Evolutionary conservation across 64 coral and sea anemone species (phyloP), one percentile per base, ranked within the genome.

Genomic region (Pachyseris speciosa): DNA sequence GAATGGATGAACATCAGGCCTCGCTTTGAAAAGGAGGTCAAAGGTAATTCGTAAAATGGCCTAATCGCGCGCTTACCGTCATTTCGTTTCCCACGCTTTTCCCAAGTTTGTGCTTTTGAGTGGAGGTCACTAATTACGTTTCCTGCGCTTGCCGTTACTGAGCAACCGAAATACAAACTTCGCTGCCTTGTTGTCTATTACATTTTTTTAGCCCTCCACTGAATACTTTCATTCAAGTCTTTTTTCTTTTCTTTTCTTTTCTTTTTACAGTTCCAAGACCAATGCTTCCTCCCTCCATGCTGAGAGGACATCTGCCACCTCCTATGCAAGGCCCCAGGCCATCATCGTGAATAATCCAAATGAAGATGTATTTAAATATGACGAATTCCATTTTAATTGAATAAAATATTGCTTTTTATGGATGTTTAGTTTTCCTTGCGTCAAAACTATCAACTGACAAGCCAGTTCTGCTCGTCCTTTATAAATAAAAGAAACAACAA

Each of bases 321-420:
- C 34, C 75, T 33, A 33, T 67, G 50, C 75, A 79, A 79, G 75
- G 75, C 48, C 28, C 75, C 28, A 79, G 75, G 75, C 75, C 75
- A 30, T 67, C 64, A 16, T 34, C 64, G 38, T 40, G 22, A 71
- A 39, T 39, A 22, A 71, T 37, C 6, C 32, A 33, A 71, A 71
- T 37, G 34, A 37, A 71, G 34, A 39, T 71, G 67, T 71, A 71
- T 71, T 71, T 71, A 71, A 71, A 22, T 22, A 7, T 39, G 67
- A 71, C 22, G 67, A 71, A 71, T 71, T 13, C 1, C 34, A 2
- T 61, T 61, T n/a, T 61, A 39, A 40, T 40, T 37, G 17, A 71
- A 71, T 71, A 40, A 71, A 71, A 3, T 71, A 37, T 15, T 71
- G 32, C 32, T 71, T 40, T 71, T 71, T 71, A 37, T 22, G 67